These are phyloP conservation scores for Sabellastarte sp. DNA, from an alignment of 2,888 invertebrate species.

Conservation along the genomic window DNA sequence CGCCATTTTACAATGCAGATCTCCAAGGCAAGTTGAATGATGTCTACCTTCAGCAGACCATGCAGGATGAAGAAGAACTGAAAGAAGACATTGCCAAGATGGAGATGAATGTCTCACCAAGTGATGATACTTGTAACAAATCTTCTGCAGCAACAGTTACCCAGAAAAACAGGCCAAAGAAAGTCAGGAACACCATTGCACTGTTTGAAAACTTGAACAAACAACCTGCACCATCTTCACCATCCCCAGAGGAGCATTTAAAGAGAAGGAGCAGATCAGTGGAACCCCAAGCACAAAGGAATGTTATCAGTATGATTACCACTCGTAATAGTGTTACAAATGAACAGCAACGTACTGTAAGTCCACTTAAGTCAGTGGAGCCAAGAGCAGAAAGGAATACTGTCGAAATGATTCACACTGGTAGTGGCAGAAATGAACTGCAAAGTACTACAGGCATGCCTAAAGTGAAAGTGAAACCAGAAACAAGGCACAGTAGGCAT, in stretches of 20 bases:
- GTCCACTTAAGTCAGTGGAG: too few species aligned
- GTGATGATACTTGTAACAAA: neutral
- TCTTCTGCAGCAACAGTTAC: neutral
- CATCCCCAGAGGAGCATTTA: neutral
- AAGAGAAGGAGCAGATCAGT: too few species aligned
- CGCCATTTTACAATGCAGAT: neutral
- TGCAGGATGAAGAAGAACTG: neutral
- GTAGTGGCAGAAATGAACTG: neutral
- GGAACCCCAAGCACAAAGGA: too few species aligned
- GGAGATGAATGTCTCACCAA: neutral
- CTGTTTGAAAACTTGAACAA: conserved; percentile 17
- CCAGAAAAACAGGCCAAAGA: neutral
- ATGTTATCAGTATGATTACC: too few species aligned
- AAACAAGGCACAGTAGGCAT: neutral
- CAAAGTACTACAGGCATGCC: neutral
- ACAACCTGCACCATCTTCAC: too few species aligned
- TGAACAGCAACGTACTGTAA: too few species aligned
- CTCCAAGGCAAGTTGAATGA: neutral
- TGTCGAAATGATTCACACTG: neutral
- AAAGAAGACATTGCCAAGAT: neutral
- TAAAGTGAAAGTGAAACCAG: too few species aligned
- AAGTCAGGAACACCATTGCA: conserved; percentile 10
- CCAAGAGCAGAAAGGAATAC: too few species aligned
- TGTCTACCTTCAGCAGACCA: neutral
- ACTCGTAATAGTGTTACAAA: too few species aligned